Percentiles rank a stretch among this genome's conserved stretches.
Conservation (phyloP, 1,140 invertebrate genomes). For the Bursaphelenchus mucronatus region DNA sequence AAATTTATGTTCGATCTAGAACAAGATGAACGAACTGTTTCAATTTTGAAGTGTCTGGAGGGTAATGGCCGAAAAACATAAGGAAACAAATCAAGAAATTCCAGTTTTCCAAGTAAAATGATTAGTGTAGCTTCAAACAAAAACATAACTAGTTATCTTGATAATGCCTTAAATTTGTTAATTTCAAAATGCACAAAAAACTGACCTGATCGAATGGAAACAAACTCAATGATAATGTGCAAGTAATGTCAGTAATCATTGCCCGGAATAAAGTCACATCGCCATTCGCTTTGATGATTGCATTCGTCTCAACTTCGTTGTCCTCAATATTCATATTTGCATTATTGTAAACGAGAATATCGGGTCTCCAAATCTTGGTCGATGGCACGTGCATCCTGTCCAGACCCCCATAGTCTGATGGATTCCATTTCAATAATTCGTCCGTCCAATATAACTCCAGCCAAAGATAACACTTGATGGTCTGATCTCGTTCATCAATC, state of each 20-base stretch:
- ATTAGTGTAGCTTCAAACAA: too few species aligned
- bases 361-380: constrained; percentile 62
- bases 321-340: constrained; percentile 54
- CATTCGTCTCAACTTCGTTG: constrained; percentile 54
- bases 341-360: constrained; percentile 63
- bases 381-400: constrained; percentile 60
- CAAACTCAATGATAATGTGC: constrained; percentile 38
- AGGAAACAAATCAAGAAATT: too few species aligned
- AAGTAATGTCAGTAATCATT: constrained; percentile 53
- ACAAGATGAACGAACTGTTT: too few species aligned
- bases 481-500: constrained; percentile 48
- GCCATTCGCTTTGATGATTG: constrained; percentile 40
- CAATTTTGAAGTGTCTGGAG: too few species aligned
- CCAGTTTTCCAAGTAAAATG: too few species aligned
- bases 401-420: constrained; percentile 58
- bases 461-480: constrained; percentile 26
- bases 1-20: too few species aligned
- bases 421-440: constrained; percentile 62
- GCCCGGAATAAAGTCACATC: constrained; percentile 45
- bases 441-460: constrained; percentile 60
- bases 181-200: constrained; percentile 18
- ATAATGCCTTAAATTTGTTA: not conserved
- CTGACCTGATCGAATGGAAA: constrained; percentile 51
- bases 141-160: too few species aligned
- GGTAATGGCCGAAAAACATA: too few species aligned